Percentiles rank a stretch among this genome's conserved stretches.
Evolutionary conservation across 2,797 vertebrate species (phyloP).

Genomic region (Zalophus californianus): DNA sequence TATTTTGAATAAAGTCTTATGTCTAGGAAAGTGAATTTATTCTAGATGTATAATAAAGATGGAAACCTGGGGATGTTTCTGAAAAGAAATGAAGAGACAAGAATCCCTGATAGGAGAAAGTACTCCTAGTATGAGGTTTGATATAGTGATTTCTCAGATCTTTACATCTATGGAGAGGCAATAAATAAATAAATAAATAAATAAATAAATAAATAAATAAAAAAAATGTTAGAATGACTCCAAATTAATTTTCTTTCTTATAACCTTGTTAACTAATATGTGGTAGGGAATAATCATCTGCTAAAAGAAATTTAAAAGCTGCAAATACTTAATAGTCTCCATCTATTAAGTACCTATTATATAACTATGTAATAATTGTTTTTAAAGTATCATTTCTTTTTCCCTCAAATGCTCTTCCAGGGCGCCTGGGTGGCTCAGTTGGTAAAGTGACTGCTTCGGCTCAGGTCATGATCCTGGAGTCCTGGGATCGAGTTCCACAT

Average conservation of each 20-base stretch:
- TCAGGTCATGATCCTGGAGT: too few species aligned
- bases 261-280: not conserved
- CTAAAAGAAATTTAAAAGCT: not conserved
- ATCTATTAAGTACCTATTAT: not conserved
- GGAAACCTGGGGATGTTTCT: constrained; percentile 22
- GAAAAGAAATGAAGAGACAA: not conserved
- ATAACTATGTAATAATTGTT: not conserved
- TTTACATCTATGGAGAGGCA: not conserved
- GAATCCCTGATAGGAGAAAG: not conserved
- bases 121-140: accelerated
- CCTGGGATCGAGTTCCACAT: too few species aligned
- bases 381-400: not conserved
- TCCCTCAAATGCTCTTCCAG: not conserved
- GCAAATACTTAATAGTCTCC: not conserved
- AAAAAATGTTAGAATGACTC: not conserved
- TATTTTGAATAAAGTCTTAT: constrained; percentile 26
- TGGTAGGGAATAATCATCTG: not conserved
- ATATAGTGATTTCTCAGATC: not conserved
- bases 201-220: not conserved
- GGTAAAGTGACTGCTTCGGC: too few species aligned
- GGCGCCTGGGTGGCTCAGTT: too few species aligned
- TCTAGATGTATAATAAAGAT: constrained; percentile 25
- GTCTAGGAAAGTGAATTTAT: not conserved
- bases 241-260: not conserved
- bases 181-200: not conserved